Percentiles rank a stretch among this genome's conserved stretches.
Evolutionary conservation across 2,113 vertebrate genomes (phyloP).

Genomic region (Aptenodytes patagonicus): DNA sequence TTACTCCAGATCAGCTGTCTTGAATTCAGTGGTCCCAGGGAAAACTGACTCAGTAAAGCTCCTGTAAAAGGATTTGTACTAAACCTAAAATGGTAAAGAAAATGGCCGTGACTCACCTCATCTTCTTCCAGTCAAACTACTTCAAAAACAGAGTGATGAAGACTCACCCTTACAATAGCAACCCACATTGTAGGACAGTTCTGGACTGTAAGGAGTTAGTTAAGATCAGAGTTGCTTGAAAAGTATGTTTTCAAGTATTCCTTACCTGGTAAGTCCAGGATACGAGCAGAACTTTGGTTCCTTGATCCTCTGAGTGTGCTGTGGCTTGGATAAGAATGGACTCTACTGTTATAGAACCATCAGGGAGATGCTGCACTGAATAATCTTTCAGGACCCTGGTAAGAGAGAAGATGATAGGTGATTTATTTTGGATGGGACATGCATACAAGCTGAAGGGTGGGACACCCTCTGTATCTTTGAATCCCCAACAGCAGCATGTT

Average conservation of each 20-base stretch:
- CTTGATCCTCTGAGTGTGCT: conserved; percentile 85
- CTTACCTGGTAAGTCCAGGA: conserved; percentile 98
- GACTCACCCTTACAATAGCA: rapidly evolving
- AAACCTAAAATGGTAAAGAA: neutral
- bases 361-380: conserved; percentile 91
- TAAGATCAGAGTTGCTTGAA: rapidly evolving
- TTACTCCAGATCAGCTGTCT: neutral
- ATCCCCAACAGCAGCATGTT: neutral
- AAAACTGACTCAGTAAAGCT: neutral
- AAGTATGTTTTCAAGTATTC: rapidly evolving
- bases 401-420: rapidly evolving
- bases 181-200: rapidly evolving
- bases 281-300: conserved; percentile 89
- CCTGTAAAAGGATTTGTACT: neutral
- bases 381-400: conserved; percentile 87
- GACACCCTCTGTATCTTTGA: rapidly evolving
- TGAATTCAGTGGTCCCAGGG: neutral
- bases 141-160: neutral
- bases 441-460: neutral
- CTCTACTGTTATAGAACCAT: conserved; percentile 93
- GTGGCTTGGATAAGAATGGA: conserved; percentile 96
- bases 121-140: neutral
- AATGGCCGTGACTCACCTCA: neutral
- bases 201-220: neutral
- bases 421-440: rapidly evolving